phyloP scores from a whole-genome alignment of 2,888 invertebrate genomes.

The Anorthoa munda region DNA sequence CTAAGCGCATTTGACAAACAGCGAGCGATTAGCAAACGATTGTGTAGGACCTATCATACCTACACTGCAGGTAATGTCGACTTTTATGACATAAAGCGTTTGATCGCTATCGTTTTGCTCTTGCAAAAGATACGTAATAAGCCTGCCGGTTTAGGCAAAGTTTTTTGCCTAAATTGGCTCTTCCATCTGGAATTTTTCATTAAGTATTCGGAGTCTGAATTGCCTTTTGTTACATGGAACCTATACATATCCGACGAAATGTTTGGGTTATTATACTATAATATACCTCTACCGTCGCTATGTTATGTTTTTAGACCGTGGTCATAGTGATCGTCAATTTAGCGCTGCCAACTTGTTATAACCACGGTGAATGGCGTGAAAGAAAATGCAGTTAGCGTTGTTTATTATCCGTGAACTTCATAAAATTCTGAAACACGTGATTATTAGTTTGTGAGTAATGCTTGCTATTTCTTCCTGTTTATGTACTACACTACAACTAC shows the following conservation, averaged over 20 bases:
- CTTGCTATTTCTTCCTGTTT: slow-evolving; percentile 46
- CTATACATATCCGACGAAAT: not conserved
- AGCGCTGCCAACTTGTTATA: slow-evolving; percentile 36
- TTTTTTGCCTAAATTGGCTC: not conserved
- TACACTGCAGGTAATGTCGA: too few species aligned
- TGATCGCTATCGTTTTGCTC: too few species aligned
- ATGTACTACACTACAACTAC: slow-evolving; percentile 10
- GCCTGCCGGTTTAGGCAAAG: not conserved
- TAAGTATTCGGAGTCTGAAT: not conserved
- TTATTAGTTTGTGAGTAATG: slow-evolving; percentile 41
- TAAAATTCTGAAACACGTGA: slow-evolving; percentile 22
- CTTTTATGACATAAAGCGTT: too few species aligned
- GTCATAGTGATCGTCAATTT: slow-evolving; percentile 26
- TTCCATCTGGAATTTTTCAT: not conserved
- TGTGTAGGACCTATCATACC: too few species aligned
- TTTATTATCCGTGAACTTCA: slow-evolving; percentile 36
- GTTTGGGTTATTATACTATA: not conserved
- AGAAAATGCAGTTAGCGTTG: slow-evolving; percentile 25
- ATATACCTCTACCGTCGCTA: too few species aligned
- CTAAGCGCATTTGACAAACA: too few species aligned
- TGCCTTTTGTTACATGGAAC: not conserved
- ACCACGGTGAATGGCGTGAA: slow-evolving; percentile 19
- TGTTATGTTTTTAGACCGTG: slow-evolving; percentile 28
- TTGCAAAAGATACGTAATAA: too few species aligned
- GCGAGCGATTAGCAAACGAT: too few species aligned